Conservation (phyloP, 1,140 invertebrate species). For the Lordiphosa collinella region DNA sequence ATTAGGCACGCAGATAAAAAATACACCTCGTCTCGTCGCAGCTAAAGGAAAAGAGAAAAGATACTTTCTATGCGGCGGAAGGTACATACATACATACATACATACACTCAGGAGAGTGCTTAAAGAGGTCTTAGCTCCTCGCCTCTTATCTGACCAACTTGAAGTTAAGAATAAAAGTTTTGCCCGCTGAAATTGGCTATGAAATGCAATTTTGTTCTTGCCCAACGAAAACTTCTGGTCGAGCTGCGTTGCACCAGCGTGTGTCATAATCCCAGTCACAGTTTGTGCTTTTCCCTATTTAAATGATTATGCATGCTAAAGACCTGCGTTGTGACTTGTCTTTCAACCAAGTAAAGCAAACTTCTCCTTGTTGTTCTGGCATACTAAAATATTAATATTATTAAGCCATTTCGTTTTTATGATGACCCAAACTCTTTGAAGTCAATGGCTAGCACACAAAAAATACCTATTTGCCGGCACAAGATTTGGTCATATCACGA, state of each 20-base stretch:
- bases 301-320: slow-evolving; percentile 67
- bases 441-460: slow-evolving; percentile 28
- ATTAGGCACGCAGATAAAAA: slow-evolving; percentile 40
- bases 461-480: slow-evolving; percentile 7
- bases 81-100: slow-evolving; percentile 9
- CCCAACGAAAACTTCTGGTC: slow-evolving; percentile 25
- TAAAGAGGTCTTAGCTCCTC: slow-evolving; percentile 18
- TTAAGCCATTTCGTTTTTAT: slow-evolving; percentile 40
- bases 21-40: slow-evolving; percentile 14
- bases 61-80: slow-evolving; percentile 24
- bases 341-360: slow-evolving; percentile 5
- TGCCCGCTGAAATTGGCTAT: slow-evolving; percentile 50
- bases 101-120: slow-evolving; percentile 31
- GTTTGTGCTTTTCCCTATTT: slow-evolving; percentile 51
- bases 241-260: slow-evolving; percentile 23
- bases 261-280: slow-evolving; percentile 32
- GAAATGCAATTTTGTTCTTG: slow-evolving; percentile 56
- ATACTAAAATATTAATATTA: slow-evolving; percentile 61
- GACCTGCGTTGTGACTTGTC: slow-evolving; percentile 21
- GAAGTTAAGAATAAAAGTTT: slow-evolving; percentile 44
- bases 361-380: slow-evolving; percentile 28
- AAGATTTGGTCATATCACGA: slow-evolving; percentile 1
- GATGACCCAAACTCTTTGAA: slow-evolving; percentile 9
- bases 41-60: slow-evolving; percentile 9
- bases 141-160: slow-evolving; percentile 45